Conservation (phyloP, 2,113 vertebrate species). For the Brevimyrus niger region DNA sequence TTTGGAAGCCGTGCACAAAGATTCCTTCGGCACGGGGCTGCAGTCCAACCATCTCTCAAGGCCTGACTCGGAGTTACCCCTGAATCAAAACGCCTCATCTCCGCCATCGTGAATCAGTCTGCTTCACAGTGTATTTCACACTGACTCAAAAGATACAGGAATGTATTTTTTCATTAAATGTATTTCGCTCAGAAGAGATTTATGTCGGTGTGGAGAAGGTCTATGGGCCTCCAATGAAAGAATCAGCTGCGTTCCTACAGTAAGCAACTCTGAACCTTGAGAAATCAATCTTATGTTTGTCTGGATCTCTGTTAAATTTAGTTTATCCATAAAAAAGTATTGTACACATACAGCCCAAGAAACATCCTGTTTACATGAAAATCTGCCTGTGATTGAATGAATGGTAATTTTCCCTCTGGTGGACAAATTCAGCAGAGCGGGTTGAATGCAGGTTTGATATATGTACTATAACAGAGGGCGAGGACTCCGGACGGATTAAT, state of each 20-base stretch:
- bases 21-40: conserved; percentile 9
- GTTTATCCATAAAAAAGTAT: neutral
- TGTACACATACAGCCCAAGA: neutral
- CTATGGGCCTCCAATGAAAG: neutral
- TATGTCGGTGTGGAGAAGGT: neutral
- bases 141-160: neutral
- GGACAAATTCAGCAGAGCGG: neutral
- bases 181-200: neutral
- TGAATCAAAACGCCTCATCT: neutral
- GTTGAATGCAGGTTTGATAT: neutral
- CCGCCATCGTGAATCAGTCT: neutral
- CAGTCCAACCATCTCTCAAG: neutral
- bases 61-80: neutral
- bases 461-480: neutral
- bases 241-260: neutral
- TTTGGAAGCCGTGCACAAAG: conserved; percentile 29
- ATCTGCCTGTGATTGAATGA: neutral
- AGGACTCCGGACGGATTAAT: neutral
- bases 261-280: neutral
- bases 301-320: neutral
- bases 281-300: neutral
- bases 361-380: neutral
- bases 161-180: neutral
- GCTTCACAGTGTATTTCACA: neutral
- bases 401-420: neutral